These are phyloP conservation scores for Lepas anatifera DNA, from an alignment of 2,888 invertebrate species.

Conservation along the genomic window DNA sequence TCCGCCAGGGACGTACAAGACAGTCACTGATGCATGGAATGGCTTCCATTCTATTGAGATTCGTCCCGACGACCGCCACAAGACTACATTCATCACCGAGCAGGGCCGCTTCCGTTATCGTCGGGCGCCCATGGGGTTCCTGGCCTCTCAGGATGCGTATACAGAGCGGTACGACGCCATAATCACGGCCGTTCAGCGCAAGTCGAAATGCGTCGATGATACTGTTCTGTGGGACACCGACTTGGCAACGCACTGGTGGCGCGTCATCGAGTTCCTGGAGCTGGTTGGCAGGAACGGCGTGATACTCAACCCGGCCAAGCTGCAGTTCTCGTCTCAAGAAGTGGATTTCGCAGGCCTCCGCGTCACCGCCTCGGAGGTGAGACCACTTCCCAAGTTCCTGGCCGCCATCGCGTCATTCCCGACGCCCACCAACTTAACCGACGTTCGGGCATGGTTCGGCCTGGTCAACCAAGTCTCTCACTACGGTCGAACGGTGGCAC, in stretches of 20 bases:
- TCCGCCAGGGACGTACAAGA: neutral
- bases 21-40: slow-evolving; percentile 13
- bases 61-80: neutral
- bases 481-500: too few species aligned
- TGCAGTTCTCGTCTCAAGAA: slow-evolving; percentile 11
- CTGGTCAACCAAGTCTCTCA: too few species aligned
- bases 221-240: slow-evolving; percentile 15
- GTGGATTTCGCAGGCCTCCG: slow-evolving; percentile 13
- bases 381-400: slow-evolving; percentile 15
- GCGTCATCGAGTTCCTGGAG: slow-evolving; percentile 10
- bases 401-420: neutral
- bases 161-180: slow-evolving; percentile 1
- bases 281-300: slow-evolving; percentile 1
- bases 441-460: too few species aligned
- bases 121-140: slow-evolving; percentile 14
- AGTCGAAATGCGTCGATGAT: slow-evolving; percentile 14
- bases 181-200: slow-evolving; percentile 9
- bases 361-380: neutral
- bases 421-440: too few species aligned
- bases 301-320: slow-evolving; percentile 15
- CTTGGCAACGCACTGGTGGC: slow-evolving; percentile 14
- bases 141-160: slow-evolving; percentile 12
- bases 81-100: neutral
- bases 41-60: slow-evolving; percentile 12
- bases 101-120: slow-evolving; percentile 11